Base-by-base conservation (phyloP, 2,888 invertebrate genomes). In the Nephrotoma guestfalica region DNA sequence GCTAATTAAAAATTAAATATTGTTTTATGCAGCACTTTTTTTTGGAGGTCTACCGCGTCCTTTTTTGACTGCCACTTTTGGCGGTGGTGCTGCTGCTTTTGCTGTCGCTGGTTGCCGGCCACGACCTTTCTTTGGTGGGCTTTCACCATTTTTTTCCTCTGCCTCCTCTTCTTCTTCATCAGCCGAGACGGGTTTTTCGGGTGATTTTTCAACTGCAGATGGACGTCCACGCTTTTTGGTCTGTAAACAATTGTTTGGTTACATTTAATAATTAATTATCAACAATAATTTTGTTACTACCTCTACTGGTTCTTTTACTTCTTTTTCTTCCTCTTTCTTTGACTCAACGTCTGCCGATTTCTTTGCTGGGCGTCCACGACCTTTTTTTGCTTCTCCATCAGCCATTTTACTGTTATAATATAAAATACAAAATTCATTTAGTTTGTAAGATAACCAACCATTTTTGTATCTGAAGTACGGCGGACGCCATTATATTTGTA, bases 1-100 rank as follows among this genome's bases (percentile, higher is more conserved):
- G 51, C 51, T 57, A 57, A 57, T 71, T 71, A 71, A 71, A 71
- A 71, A 30, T 71, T 71, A 71, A 71, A 30, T 30, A 71, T 71
- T 71, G 30, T 71, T 71, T 71, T 71, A 30, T 30, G 85, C 45
- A 40, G 86, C 86, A 43, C 45, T 40, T 57, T 86, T 86, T 57
- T 86, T 86, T 57, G 86, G 51, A 57, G 86, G 86, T 51, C 86
- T 47, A 15, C 86, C 86, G 15, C 86, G 86, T 41, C 86, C 86
- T 47, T 86, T 86, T 84, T 84, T 84, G 41, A 42, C 42, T 13
- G 84, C 41, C 13, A 42, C 42, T 41, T 84, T 84, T 85, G 41
- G 41, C 18, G 85, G 11, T 85, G 85, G 11, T 6, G 42, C 45
- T 6, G 18, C 18, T 43, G 85, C 18, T 42, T 84, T 84, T 15